Evolutionary conservation across 2,888 invertebrate genomes (phyloP), one percentile per base, ranked within the genome.

Genomic region (Hirtodrosophila histrioides): DNA sequence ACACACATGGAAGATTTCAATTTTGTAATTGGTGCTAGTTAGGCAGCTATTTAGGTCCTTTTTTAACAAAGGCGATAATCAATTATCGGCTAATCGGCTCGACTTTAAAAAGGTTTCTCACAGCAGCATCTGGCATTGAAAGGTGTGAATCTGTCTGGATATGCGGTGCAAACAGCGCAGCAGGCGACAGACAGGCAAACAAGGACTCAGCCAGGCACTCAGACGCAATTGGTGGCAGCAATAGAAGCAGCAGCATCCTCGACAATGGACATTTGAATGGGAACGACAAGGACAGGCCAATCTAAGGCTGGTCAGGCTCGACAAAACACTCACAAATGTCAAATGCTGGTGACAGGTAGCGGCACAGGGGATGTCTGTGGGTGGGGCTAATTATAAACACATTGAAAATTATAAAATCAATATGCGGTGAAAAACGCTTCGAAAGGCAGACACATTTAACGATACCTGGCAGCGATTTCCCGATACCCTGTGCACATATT

Each of bases 321-420:
- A 12, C 7, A 40, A 53, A 39, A 12, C 57, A 65, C 68, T 61
- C 60, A 39, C 40, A 62, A 56, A 49, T 69, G 80, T 61, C 64
- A 72, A 77, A 67, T 88, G 88, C 60, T 72, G 81, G 35, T 75
- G 88, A 73, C 86, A 69, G 73, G 37, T 49, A 23, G 10, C 12
- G 3, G 23, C 7, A 12, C 23, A 4, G 36, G 10, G 27, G 12
- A 23, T 31, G 29, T 40, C 35, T 10, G 61, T 54, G 71, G 83
- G 67, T 54, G 78, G 60, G 75, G 78, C 87, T 88, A 75, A 88
- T 85, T 85, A 75, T 69, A 70, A 73, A 43, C 67, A 61, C 69
- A 66, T 73, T 75, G 53, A 39, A 67, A 75, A 79, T 75, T 75
- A 72, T 61, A 79, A 86, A 88, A 83, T 86, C 86, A 67, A 79